A percentile compares a stretch with the other conserved stretches of the same genome.
Evolutionary conservation across 2,113 vertebrate species (phyloP).

Genomic region (Orientallactaga bullata): DNA sequence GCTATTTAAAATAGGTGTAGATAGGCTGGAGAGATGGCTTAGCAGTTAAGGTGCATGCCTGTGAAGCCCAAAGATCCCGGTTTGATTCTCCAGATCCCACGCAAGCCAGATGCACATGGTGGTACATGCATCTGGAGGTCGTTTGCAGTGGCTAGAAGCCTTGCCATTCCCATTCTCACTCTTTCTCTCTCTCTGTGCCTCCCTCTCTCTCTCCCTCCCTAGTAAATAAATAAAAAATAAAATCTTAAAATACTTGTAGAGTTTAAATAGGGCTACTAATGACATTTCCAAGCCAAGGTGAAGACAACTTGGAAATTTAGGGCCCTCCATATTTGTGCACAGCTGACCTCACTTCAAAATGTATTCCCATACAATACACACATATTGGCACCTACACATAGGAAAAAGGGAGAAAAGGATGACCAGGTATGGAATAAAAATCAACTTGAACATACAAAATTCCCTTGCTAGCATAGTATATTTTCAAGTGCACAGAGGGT

Average conservation of each 20-base stretch:
- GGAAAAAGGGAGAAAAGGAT: not conserved
- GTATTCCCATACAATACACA: not conserved
- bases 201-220: too few species aligned
- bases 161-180: too few species aligned
- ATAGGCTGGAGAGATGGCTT: too few species aligned
- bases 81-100: too few species aligned
- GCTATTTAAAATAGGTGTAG: conserved; percentile 27
- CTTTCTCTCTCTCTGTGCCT: too few species aligned
- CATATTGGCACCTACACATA: not conserved
- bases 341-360: not conserved
- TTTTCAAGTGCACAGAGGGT: not conserved
- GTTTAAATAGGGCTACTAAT: not conserved
- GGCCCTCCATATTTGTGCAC: not conserved
- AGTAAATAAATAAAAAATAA: too few species aligned
- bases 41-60: too few species aligned
- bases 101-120: too few species aligned
- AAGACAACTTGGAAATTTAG: not conserved
- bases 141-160: too few species aligned
- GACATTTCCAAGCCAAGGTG: not conserved
- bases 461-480: not conserved
- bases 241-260: too few species aligned
- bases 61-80: too few species aligned
- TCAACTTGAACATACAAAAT: conserved; percentile 29
- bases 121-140: too few species aligned
- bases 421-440: not conserved